phyloP scores from a whole-genome alignment of 2,113 vertebrate species.

The Elgaria multicarinata region DNA sequence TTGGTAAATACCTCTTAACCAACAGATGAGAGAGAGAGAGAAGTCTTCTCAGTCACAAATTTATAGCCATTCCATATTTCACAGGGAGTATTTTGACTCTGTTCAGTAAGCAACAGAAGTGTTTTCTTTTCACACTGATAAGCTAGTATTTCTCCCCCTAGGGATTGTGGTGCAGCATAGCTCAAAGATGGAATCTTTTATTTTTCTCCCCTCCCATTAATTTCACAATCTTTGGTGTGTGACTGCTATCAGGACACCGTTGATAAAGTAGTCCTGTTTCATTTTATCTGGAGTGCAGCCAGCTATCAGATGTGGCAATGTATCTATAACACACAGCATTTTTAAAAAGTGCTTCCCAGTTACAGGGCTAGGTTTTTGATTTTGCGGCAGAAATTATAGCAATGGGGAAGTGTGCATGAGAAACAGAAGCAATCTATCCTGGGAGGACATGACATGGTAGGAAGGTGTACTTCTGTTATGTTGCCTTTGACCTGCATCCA shows the following conservation, averaged over 20 bases:
- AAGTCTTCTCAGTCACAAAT: neutral
- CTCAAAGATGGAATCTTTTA: slow-evolving; percentile 26
- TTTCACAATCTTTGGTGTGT: slow-evolving; percentile 8
- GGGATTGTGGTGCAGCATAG: neutral
- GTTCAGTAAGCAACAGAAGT: slow-evolving; percentile 12
- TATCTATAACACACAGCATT: neutral
- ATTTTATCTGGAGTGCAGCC: slow-evolving; percentile 12
- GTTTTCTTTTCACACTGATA: slow-evolving; percentile 31
- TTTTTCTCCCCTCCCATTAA: slow-evolving; percentile 22
- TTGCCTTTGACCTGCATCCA: neutral
- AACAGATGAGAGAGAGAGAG: neutral
- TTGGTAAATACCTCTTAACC: slow-evolving; percentile 19
- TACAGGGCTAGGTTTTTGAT: neutral
- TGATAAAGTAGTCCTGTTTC: slow-evolving; percentile 22
- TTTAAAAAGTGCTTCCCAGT: neutral
- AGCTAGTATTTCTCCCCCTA: slow-evolving; percentile 19
- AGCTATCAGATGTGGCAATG: slow-evolving; percentile 6
- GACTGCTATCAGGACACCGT: neutral
- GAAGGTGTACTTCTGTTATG: neutral
- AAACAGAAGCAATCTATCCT: neutral
- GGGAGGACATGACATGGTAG: neutral
- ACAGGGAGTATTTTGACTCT: neutral
- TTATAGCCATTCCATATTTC: neutral
- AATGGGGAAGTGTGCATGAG: no score
- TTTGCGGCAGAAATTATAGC: neutral